These are phyloP conservation scores for Ascaphus truei DNA, from an alignment of 2,113 vertebrate species.

Conservation along the genomic window DNA sequence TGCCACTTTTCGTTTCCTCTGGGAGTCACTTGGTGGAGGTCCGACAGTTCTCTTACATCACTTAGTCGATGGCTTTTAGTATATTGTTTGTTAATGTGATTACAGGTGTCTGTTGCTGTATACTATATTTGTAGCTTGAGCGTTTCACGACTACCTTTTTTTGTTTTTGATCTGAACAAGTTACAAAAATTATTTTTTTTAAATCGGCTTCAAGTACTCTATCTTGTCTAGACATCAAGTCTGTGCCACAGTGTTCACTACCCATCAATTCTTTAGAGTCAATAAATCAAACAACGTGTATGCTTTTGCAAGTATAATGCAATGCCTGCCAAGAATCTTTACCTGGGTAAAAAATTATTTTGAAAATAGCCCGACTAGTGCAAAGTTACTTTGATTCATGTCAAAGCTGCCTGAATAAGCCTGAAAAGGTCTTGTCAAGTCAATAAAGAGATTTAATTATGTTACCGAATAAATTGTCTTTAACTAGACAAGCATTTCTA, in stretches of 20 bases:
- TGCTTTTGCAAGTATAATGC: slow-evolving; percentile 43
- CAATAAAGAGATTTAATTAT: no score
- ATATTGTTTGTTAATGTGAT: slow-evolving; percentile 28
- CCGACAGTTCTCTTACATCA: slow-evolving; percentile 38
- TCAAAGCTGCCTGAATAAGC: no score
- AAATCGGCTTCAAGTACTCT: slow-evolving; percentile 39
- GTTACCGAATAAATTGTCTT: no score
- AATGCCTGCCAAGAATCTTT: slow-evolving; percentile 7
- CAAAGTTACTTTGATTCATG: slow-evolving; percentile 44
- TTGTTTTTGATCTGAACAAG: slow-evolving; percentile 44
- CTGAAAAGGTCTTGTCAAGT: no score
- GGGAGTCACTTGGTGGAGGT: no score
- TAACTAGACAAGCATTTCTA: no score
- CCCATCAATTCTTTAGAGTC: slow-evolving; percentile 44
- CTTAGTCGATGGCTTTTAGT: slow-evolving; percentile 30
- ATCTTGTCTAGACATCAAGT: slow-evolving; percentile 81
- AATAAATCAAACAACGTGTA: no score
- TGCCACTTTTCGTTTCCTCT: no score
- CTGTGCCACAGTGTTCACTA: slow-evolving; percentile 47
- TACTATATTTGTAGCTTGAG: slow-evolving; percentile 37
- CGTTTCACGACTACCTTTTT: slow-evolving; percentile 48
- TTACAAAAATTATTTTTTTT: slow-evolving; percentile 47
- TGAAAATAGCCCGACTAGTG: slow-evolving; percentile 26
- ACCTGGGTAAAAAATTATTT: no score
- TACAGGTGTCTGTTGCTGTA: slow-evolving; percentile 40